Conservation (phyloP, 2,113 vertebrate species). For the Peromyscus leucopus region DNA sequence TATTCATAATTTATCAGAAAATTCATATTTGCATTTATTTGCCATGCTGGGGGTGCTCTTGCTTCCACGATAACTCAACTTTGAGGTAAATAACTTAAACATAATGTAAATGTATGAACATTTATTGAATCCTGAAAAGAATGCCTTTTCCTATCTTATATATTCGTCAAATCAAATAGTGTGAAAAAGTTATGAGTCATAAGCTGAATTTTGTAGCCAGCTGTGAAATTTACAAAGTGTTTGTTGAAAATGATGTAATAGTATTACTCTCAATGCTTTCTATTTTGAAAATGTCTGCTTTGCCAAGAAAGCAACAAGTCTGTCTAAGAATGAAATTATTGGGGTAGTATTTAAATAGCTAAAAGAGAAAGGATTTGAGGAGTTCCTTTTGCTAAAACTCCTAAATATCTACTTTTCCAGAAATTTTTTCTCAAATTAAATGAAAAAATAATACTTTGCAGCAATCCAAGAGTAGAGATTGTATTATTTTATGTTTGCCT, state of each 20-base stretch:
- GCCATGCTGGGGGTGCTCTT: neutral
- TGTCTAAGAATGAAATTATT: conserved; percentile 36
- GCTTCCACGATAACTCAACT: neutral
- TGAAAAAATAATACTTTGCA: neutral
- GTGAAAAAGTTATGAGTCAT: conserved; percentile 38
- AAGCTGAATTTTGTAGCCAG: conserved; percentile 3
- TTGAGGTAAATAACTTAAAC: neutral
- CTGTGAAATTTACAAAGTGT: conserved; percentile 38
- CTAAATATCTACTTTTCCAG: neutral
- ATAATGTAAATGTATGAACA: neutral
- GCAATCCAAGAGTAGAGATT: neutral
- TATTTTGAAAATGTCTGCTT: conserved; percentile 58
- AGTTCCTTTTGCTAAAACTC: neutral
- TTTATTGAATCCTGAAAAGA: neutral
- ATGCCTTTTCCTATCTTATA: conserved; percentile 36
- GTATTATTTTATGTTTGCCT: neutral
- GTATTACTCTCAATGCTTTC: neutral
- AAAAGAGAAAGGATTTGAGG: neutral
- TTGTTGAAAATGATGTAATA: conserved; percentile 51
- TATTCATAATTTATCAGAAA: neutral
- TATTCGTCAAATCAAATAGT: neutral
- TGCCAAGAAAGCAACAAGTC: neutral
- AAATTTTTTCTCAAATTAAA: neutral
- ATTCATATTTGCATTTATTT: neutral
- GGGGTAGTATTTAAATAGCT: neutral